phyloP scores from a whole-genome alignment of 2,113 vertebrate species.

The Genyomyrus donnyi region DNA sequence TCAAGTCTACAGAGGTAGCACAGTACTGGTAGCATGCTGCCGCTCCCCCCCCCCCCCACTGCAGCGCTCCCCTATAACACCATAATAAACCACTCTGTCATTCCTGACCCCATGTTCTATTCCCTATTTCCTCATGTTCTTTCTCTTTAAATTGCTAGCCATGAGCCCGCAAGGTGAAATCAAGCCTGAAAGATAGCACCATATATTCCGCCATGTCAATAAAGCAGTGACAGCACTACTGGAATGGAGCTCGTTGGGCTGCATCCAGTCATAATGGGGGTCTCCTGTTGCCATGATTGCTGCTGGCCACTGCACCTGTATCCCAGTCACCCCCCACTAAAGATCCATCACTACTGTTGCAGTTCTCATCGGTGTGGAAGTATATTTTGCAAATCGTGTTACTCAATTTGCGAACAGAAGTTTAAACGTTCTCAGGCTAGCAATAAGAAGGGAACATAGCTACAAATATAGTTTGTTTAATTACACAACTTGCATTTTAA shows the following conservation, averaged over 20 bases:
- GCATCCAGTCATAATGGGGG: background rate
- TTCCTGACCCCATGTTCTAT: background rate
- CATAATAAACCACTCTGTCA: conserved; percentile 6
- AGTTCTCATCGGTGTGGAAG: background rate
- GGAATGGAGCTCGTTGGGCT: background rate
- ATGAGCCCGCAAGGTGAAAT: background rate
- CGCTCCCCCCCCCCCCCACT: background rate
- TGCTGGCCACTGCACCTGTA: background rate
- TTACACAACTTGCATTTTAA: background rate
- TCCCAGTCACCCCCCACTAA: background rate
- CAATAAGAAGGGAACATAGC: background rate
- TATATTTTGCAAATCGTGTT: no score
- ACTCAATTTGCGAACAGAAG: background rate
- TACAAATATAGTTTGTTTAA: background rate
- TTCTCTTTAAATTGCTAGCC: conserved; percentile 6
- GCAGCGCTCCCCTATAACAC: background rate
- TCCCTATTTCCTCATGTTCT: background rate
- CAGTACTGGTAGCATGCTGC: background rate
- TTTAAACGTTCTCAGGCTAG: background rate
- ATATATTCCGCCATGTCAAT: background rate
- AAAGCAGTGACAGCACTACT: background rate
- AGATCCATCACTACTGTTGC: background rate
- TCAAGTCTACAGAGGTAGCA: background rate
- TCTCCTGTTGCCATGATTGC: background rate
- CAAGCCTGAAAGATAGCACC: conserved; percentile 3